Conservation (phyloP, 2,113 vertebrate genomes). For the Caretta caretta region DNA sequence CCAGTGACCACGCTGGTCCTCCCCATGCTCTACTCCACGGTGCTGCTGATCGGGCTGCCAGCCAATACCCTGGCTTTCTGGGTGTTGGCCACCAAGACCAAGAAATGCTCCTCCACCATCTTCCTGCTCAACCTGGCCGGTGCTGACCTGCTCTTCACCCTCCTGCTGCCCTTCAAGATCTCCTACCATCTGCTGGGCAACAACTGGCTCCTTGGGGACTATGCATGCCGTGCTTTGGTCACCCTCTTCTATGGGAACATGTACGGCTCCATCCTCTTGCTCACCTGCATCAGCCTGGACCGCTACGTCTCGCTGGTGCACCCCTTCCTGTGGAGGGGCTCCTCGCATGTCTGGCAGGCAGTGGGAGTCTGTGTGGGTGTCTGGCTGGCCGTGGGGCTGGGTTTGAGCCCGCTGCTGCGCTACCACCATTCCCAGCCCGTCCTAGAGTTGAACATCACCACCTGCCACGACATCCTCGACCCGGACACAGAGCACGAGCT, state of each 20-base stretch:
- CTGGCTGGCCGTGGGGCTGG: constrained; percentile 65
- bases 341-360: accelerated
- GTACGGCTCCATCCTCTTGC: constrained; percentile 74
- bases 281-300: constrained; percentile 68
- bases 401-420: constrained; percentile 19
- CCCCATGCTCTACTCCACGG: constrained; percentile 47
- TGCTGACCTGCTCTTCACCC: constrained; percentile 60
- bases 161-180: constrained; percentile 74
- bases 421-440: neutral
- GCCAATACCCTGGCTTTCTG: constrained; percentile 67
- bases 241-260: constrained; percentile 71
- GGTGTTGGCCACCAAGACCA: constrained; percentile 59
- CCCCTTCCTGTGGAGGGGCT: constrained; percentile 53
- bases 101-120: constrained; percentile 56
- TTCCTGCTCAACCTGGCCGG: constrained; percentile 66
- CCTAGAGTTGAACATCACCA: constrained; percentile 16
- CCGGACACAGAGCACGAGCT: neutral
- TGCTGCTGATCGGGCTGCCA: constrained; percentile 65
- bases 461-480: constrained; percentile 37
- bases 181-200: constrained; percentile 72
- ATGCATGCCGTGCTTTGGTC: constrained; percentile 47
- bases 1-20: constrained; percentile 48
- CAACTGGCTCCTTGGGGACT: constrained; percentile 73
- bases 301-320: constrained; percentile 65
- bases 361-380: neutral